Evolutionary conservation across 2,113 vertebrate species (phyloP).

Genomic region (Bombycilla garrulus): DNA sequence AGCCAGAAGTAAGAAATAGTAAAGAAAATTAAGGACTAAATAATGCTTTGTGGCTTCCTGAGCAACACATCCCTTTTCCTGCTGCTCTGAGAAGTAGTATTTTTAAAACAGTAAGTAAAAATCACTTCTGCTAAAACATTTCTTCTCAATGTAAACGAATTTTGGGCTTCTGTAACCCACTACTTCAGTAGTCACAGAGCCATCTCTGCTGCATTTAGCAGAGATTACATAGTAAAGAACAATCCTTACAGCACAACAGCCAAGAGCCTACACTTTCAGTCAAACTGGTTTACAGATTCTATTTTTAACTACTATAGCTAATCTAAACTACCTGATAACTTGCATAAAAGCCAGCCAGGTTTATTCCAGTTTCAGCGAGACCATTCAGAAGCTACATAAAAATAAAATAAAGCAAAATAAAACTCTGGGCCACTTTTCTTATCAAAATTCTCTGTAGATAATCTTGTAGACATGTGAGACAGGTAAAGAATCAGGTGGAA

Average conservation of each 20-base stretch:
- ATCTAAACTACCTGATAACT: neutral
- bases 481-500: neutral
- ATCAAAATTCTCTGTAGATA: neutral
- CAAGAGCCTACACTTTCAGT: neutral
- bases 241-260: neutral
- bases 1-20: neutral
- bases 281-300: neutral
- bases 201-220: neutral
- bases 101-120: neutral
- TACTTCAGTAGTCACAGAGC: neutral
- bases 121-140: neutral
- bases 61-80: neutral
- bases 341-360: neutral
- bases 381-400: neutral
- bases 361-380: neutral
- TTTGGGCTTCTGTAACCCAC: neutral
- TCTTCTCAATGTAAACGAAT: neutral
- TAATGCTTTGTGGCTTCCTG: neutral
- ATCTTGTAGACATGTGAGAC: neutral
- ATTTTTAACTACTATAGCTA: neutral
- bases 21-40: neutral
- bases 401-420: neutral
- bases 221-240: neutral
- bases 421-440: neutral
- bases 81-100: neutral